Base-by-base conservation (phyloP, 2,113 vertebrate genomes). In the Calyptommatus sinebrachiatus region DNA sequence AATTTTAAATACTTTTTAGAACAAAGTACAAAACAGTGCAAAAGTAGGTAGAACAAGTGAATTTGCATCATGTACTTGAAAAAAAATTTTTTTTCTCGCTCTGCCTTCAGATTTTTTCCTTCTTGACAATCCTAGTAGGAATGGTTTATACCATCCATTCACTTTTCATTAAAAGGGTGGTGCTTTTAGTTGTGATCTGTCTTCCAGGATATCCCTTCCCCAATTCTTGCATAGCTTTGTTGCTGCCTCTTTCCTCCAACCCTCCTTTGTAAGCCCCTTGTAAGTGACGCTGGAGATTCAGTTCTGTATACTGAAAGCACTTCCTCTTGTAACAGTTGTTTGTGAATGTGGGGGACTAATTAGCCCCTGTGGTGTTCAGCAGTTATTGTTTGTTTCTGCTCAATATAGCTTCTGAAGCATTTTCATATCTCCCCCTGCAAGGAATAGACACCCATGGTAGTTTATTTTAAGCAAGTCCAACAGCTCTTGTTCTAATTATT, bases 401-500 rank as follows among this genome's bases (percentile, higher is more conserved):
- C 20, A 3, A 50, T 66, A 76, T 62, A 76, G 10, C 69, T 87
- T 90, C 4, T 5, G 20, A 57, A 63, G 22, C 73, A 57, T 83
- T 71, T 68, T 69, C 60, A 60, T 83, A 65, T 82, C 88, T 82
- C 46, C 71, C 50, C 67, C 83, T 81, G 29, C 45, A 66, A 86
- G 63, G 83, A 81, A 65, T 21, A 7, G 0, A 7, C 50, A 90
- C 84, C 85, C 80, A 78, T 71, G 57, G 61, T 75, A 85, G 75
- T 78, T 83, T 88, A 82, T 83, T 91, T 88, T 81, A 82, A 90
- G 65, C 62, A 8, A 86, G 66, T 80, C 75, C 73, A 82, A 21
- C 16, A 70, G 22, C 60, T 79, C 48, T 60, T 74, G 11, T 78
- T 84, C 73, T 81, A 14, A 80, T 85, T 79, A 35, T 81, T 91